Base-by-base conservation (phyloP, 2,888 invertebrate genomes). In the Rhingia rostrata region DNA sequence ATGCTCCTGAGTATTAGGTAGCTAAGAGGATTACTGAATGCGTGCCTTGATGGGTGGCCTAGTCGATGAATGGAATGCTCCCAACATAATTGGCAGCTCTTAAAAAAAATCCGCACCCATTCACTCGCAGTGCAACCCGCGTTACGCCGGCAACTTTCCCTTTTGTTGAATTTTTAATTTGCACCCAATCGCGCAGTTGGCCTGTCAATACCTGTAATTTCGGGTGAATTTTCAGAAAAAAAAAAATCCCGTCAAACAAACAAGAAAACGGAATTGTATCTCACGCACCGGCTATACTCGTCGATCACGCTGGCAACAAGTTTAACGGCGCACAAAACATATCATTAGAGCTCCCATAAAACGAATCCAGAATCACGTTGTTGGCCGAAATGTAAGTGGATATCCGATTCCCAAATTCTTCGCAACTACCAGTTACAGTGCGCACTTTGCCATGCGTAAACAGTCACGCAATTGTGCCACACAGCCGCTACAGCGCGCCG, bases 321-420 rank as follows among this genome's bases (percentile, higher is more conserved):
- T 39, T 39, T 47, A 51, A 30, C 35, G 43, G 32, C 35, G 30
- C 58, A 70, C 39, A 54, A n/a, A 83, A 45, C 73, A 56, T 74
- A 60, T 78, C 67, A 83, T 83, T 83, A 69, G 51, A 79, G 79
- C 78, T 77, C 56, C 30, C 33, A 66, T 35, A 73, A 74, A 53
- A 49, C 56, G 61, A 67, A 74, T 35, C 32, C 61, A 61, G 33
- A 6, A 77, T 54, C 54, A 69, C 56, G 37, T 61, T 69, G 39
- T 41, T 41, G 10, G 30, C 32, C 10, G 9, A 41, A n/a, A n/a
- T 12, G 12, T 66, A 63, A 58, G 54, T 70, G 70, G 56, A 64
- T 70, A 63, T 70, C 49, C 78, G 63, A 72, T 77, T 53, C 43
- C 64, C 74, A 66, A 75, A 75, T 66, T 66, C 66, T 56, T n/a